Evolutionary conservation across 2,113 vertebrate genomes (phyloP).

Genomic region (Microtus oregoni): DNA sequence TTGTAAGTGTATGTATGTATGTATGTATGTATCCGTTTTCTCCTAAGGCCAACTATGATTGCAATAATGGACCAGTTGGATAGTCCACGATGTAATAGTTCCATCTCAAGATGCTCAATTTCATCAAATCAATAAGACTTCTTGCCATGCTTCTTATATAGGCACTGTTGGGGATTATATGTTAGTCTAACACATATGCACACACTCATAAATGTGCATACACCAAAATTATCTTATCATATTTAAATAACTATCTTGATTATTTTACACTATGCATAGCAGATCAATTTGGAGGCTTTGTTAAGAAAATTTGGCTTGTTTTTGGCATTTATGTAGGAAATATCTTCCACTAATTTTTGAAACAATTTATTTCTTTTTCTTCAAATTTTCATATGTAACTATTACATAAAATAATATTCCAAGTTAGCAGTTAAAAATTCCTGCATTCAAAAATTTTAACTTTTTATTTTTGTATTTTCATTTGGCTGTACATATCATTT

Average conservation of each 20-base stretch:
- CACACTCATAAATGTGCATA: background rate
- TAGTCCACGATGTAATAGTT: background rate
- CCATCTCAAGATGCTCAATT: background rate
- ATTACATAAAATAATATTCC: background rate
- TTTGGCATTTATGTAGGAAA: slow-evolving; percentile 46
- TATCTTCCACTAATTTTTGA: background rate
- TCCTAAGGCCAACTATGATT: background rate
- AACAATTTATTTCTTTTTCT: background rate
- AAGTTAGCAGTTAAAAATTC: slow-evolving; percentile 52
- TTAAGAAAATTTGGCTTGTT: background rate
- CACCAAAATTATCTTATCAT: background rate
- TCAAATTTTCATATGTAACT: slow-evolving; percentile 11
- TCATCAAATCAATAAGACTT: background rate
- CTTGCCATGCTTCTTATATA: fast-evolving
- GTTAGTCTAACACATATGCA: background rate
- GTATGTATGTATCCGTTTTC: too few relatives aligned
- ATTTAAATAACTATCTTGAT: background rate
- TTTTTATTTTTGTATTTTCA: slow-evolving; percentile 75
- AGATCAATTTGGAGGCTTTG: background rate
- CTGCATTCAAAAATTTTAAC: background rate
- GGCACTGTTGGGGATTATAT: background rate
- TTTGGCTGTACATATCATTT: slow-evolving; percentile 70
- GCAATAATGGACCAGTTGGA: background rate
- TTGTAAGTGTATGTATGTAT: too few relatives aligned
- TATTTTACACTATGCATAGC: background rate